These are phyloP conservation scores for Lysandra bellargus DNA, from an alignment of 2,888 invertebrate species.

Conservation along the genomic window DNA sequence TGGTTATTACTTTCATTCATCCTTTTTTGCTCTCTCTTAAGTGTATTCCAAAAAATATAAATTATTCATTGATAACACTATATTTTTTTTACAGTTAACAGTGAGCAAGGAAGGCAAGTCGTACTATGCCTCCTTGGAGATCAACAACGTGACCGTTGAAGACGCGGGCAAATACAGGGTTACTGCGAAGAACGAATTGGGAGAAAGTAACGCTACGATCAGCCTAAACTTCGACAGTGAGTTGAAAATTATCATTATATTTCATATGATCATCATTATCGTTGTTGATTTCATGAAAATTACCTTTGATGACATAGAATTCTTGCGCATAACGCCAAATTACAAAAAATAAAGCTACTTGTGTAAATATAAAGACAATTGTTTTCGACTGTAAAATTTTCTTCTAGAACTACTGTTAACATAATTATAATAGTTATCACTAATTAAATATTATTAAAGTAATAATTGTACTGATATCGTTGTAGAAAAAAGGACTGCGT, in stretches of 20 bases:
- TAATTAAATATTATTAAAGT: no score
- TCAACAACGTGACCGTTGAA: constrained; percentile 96
- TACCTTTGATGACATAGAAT: background rate
- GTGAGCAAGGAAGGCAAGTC: constrained; percentile 96
- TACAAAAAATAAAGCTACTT: background rate
- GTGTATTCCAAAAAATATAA: no score
- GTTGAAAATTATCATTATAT: constrained; percentile 62
- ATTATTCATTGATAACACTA: background rate
- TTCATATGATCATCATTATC: background rate
- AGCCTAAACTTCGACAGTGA: constrained; percentile 99
- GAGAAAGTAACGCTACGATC: constrained; percentile 98
- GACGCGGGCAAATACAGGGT: constrained; percentile 98
- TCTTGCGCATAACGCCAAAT: background rate
- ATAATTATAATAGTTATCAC: no score
- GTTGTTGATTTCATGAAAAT: background rate
- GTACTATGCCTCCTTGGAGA: constrained; percentile 95
- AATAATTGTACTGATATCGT: no score
- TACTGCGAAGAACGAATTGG: constrained; percentile 97
- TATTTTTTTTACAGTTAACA: constrained; percentile 82
- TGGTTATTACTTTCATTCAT: no score
- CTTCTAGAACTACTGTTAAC: no score
- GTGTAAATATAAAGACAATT: background rate
- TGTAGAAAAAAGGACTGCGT: background rate
- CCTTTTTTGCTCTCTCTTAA: no score
- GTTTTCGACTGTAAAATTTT: no score